Evolutionary conservation across 2,113 vertebrate genomes (phyloP).

Genomic region (Perca flavescens): DNA sequence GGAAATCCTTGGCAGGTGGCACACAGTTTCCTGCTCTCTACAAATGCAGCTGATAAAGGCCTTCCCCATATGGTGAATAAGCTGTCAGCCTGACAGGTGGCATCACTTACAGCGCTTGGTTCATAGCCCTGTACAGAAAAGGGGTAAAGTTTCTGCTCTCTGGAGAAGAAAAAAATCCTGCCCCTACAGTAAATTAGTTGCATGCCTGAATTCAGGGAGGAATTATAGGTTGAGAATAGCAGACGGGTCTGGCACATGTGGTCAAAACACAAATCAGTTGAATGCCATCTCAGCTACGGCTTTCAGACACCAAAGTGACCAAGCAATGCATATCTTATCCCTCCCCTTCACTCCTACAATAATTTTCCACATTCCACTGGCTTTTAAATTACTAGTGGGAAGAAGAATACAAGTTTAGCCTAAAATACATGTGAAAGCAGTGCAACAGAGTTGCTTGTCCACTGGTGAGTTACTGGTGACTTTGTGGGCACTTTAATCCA

Average conservation of each 20-base stretch:
- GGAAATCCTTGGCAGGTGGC: conserved; percentile 59
- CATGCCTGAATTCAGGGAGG: conserved; percentile 72
- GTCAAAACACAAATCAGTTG: conserved; percentile 81
- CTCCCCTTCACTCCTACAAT: conserved; percentile 84
- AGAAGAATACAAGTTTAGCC: conserved; percentile 84
- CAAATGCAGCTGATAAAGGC: conserved; percentile 59
- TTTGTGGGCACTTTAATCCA: conserved; percentile 46
- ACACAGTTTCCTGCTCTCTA: conserved; percentile 15
- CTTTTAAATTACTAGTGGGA: conserved; percentile 87
- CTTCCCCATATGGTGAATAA: conserved; percentile 43
- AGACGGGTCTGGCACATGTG: conserved; percentile 77
- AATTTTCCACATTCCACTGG: conserved; percentile 85
- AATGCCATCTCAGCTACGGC: conserved; percentile 73
- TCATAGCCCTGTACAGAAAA: conserved; percentile 47
- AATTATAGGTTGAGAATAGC: conserved; percentile 81
- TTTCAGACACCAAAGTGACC: conserved; percentile 79
- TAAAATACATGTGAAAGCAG: conserved; percentile 76
- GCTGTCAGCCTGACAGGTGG: conserved; percentile 76
- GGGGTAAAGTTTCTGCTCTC: conserved; percentile 55
- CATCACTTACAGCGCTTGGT: conserved; percentile 58
- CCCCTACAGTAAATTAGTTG: conserved; percentile 71
- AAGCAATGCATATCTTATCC: conserved; percentile 80
- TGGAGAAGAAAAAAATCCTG: conserved; percentile 37
- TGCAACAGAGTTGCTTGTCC: conserved; percentile 22
- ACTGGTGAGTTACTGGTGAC: conserved; percentile 20